Percentiles rank a stretch among this genome's conserved stretches.
Evolutionary conservation across 2,113 vertebrate genomes (phyloP).

Genomic region (Poeciliopsis turrubarensis): DNA sequence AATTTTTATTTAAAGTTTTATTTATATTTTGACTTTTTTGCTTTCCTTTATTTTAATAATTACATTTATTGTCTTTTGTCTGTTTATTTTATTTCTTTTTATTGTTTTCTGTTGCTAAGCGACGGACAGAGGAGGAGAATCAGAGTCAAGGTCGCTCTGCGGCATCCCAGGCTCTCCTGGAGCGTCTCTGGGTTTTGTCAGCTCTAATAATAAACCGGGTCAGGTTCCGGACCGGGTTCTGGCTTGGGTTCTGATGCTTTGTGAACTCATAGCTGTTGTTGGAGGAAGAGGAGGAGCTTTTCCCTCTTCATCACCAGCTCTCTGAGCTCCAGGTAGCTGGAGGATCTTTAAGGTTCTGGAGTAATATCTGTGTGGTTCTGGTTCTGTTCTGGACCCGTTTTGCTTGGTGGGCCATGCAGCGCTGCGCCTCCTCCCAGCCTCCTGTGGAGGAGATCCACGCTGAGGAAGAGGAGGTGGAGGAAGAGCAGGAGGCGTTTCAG

Average conservation of each 20-base stretch:
- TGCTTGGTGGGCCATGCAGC: constrained; percentile 45
- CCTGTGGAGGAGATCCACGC: constrained; percentile 51
- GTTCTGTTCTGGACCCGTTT: neutral
- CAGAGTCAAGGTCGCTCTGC: constrained; percentile 53
- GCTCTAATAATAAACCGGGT: constrained; percentile 75
- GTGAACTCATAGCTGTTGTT: constrained; percentile 1
- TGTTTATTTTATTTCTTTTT: too few species aligned
- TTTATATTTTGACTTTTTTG: too few species aligned
- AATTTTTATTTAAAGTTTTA: too few species aligned
- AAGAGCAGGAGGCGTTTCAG: constrained; percentile 39
- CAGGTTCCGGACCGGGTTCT: constrained; percentile 40
- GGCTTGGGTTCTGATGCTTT: neutral
- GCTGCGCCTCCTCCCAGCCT: constrained; percentile 25
- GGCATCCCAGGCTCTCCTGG: constrained; percentile 36
- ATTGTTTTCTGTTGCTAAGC: neutral
- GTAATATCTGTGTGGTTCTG: neutral
- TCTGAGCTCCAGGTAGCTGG: too few species aligned
- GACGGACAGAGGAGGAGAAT: neutral
- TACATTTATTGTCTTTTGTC: too few species aligned
- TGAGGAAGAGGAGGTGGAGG: constrained; percentile 15
- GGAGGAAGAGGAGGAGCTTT: constrained; percentile 38
- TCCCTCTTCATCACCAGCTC: neutral
- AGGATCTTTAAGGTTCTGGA: neutral
- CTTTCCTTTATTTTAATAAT: neutral
- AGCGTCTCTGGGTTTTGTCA: constrained; percentile 37